Percentiles rank a stretch among this genome's conserved stretches.
Evolutionary conservation across 2,888 invertebrate genomes (phyloP).

Genomic region (Drosophila paramelanica): DNA sequence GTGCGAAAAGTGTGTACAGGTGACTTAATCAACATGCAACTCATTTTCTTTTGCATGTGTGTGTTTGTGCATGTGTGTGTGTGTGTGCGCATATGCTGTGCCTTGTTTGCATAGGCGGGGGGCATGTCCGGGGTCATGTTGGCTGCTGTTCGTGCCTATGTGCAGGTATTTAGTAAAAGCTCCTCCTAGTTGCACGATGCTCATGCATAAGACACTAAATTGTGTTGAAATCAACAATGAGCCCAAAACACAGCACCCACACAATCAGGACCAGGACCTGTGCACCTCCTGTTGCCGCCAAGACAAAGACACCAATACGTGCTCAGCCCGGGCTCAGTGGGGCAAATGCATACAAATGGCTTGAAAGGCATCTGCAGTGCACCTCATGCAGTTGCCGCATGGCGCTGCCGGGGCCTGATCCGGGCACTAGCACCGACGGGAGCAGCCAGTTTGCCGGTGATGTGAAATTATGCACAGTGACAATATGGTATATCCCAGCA

Average conservation of each 20-base stretch:
- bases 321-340: conserved; percentile 61
- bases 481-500: conserved; percentile 58
- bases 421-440: neutral
- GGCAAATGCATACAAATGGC: conserved; percentile 75
- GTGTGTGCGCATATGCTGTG: conserved; percentile 44
- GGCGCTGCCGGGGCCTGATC: conserved; percentile 1
- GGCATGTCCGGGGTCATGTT: conserved; percentile 36
- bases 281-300: conserved; percentile 27
- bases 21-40: conserved; percentile 80
- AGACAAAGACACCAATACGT: conserved; percentile 52
- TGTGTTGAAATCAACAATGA: conserved; percentile 82
- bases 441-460: conserved; percentile 23
- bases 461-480: conserved; percentile 77
- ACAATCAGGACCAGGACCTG: conserved; percentile 15
- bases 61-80: conserved; percentile 16
- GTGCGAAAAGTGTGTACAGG: conserved; percentile 75
- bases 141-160: conserved; percentile 38
- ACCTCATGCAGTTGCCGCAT: neutral
- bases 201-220: conserved; percentile 76
- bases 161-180: conserved; percentile 72
- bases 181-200: conserved; percentile 50
- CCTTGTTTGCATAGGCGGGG: conserved; percentile 47
- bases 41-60: conserved; percentile 63
- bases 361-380: conserved; percentile 35
- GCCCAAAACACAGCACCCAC: conserved; percentile 64